A percentile compares a stretch with the other conserved stretches of the same genome.
Evolutionary conservation across 1,140 invertebrate species (phyloP).

Genomic region (Palaemon carinicauda): DNA sequence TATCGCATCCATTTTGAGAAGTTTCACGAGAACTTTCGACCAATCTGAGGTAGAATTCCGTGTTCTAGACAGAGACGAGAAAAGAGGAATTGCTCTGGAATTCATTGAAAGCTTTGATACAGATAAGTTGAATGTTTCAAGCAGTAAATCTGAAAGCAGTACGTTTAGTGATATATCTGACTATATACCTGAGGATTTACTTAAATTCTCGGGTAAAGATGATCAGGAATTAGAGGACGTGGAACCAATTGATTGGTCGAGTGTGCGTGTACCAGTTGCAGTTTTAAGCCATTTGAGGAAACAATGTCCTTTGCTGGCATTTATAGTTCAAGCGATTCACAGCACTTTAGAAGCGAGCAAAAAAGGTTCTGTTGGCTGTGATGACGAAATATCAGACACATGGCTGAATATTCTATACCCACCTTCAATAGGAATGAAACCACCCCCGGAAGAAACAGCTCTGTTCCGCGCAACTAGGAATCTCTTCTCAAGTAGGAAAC

Average conservation of each 20-base stretch:
- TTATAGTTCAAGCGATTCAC: conserved; percentile 40
- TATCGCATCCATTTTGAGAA: neutral
- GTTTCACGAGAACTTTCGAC: neutral
- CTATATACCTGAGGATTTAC: no score
- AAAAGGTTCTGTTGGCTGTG: neutral
- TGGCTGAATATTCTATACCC: conserved; percentile 38
- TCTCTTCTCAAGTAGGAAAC: neutral
- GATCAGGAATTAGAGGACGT: no score
- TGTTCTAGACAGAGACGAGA: conserved; percentile 27
- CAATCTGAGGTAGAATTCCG: neutral
- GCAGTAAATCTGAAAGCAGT: neutral
- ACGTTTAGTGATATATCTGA: neutral
- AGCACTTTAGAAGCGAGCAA: neutral
- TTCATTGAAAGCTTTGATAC: conserved; percentile 22
- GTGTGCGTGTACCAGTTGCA: neutral
- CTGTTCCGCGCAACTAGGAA: neutral
- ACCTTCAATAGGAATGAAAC: conserved; percentile 9
- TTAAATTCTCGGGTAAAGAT: no score
- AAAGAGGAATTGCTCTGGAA: conserved; percentile 24
- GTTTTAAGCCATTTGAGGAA: conserved; percentile 13
- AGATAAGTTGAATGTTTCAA: neutral
- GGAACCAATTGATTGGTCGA: neutral
- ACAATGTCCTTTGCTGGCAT: conserved; percentile 34
- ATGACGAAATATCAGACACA: neutral
- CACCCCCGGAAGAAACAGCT: conserved; percentile 24